Conservation (phyloP, 2,888 invertebrate genomes). For the Coleophora flavipennella region DNA sequence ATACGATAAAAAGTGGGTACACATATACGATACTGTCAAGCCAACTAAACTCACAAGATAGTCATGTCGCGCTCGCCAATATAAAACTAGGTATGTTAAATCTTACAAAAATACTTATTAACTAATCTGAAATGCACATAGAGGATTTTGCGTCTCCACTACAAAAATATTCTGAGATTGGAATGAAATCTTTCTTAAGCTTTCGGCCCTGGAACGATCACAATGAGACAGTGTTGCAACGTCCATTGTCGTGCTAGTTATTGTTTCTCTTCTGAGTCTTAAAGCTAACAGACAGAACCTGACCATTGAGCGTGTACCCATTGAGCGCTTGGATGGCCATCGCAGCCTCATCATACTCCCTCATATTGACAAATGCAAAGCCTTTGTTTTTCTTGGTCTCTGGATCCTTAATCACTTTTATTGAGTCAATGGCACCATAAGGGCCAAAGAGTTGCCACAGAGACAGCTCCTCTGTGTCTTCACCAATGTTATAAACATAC, state of each 20-base stretch:
- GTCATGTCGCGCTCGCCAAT: constrained; percentile 68
- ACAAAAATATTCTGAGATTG: constrained; percentile 73
- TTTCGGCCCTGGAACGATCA: constrained; percentile 61
- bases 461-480: constrained; percentile 66
- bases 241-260: constrained; percentile 49
- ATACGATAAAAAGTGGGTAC: constrained; percentile 60
- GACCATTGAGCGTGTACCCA: constrained; percentile 70
- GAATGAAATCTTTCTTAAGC: constrained; percentile 66
- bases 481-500: constrained; percentile 69
- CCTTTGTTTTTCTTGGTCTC: constrained; percentile 72
- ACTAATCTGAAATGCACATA: constrained; percentile 71
- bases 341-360: constrained; percentile 69
- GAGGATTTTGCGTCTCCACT: constrained; percentile 67
- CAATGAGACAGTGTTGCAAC: constrained; percentile 54
- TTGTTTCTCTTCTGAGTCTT: constrained; percentile 70
- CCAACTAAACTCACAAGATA: constrained; percentile 64
- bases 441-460: constrained; percentile 70
- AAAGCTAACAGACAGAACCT: constrained; percentile 72
- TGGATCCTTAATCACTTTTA: constrained; percentile 69
- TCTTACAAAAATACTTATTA: constrained; percentile 73
- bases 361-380: constrained; percentile 69
- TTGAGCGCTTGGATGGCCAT: constrained; percentile 70
- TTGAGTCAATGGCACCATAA: constrained; percentile 68
- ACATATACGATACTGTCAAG: constrained; percentile 69
- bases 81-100: constrained; percentile 68